phyloP scores from a whole-genome alignment of 92 coral and sea anemone genomes.

The Phymanthus crucifer region DNA sequence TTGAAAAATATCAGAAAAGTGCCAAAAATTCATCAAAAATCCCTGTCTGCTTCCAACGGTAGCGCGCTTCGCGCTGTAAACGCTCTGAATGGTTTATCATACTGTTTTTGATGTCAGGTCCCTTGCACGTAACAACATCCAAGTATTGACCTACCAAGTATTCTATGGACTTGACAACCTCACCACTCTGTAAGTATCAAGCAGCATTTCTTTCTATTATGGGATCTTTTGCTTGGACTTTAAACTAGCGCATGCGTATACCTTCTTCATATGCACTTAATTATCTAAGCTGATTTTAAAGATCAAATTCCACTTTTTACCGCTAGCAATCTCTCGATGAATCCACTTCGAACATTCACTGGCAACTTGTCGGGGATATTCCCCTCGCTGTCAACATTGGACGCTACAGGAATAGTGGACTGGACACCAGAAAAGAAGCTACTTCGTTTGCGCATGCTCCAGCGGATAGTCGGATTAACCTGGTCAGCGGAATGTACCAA shows the following conservation, averaged over 20 bases:
- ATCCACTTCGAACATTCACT: conserved; percentile 9
- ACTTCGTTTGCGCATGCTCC: too few relatives aligned
- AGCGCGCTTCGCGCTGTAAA: too few relatives aligned
- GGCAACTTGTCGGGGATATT: conserved; percentile 20
- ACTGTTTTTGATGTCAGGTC: background rate
- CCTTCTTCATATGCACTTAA: background rate
- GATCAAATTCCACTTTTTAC: background rate
- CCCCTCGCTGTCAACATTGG: conserved; percentile 22
- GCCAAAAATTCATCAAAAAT: too few relatives aligned
- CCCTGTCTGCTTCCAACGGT: too few relatives aligned
- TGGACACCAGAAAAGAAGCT: too few relatives aligned
- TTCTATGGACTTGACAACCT: background rate
- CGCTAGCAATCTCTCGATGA: background rate
- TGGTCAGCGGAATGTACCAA: conserved; percentile 38
- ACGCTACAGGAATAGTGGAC: too few relatives aligned
- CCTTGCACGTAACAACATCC: background rate
- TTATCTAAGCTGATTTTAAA: background rate
- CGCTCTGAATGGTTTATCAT: too few relatives aligned
- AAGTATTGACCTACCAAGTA: background rate
- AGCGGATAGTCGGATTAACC: conserved; percentile 31
- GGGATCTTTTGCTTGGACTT: background rate
- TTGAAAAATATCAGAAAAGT: too few relatives aligned
- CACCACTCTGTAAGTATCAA: background rate
- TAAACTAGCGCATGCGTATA: background rate
- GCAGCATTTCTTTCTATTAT: background rate